Evolutionary conservation across 1,140 invertebrate species (phyloP).

Genomic region (Heliconius himera): DNA sequence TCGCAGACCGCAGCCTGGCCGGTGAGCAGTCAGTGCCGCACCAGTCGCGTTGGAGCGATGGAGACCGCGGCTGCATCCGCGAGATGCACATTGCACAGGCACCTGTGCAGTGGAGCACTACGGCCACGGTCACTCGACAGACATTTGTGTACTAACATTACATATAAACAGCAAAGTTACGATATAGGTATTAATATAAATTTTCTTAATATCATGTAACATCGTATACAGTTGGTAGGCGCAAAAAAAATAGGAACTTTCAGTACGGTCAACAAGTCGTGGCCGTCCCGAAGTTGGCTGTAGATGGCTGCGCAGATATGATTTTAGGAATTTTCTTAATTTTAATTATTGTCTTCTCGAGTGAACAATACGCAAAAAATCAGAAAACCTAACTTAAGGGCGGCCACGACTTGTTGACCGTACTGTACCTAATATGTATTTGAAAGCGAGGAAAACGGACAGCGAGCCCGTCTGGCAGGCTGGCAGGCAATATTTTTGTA

Average conservation of each 20-base stretch:
- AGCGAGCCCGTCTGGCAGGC: no score
- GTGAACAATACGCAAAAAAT: no score
- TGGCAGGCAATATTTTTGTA: no score
- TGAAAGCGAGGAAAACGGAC: not conserved
- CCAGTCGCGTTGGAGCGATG: constrained; percentile 53
- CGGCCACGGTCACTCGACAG: constrained; percentile 3
- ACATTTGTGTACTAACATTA: constrained; percentile 6
- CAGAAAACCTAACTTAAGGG: no score
- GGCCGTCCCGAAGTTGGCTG: no score
- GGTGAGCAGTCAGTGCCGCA: constrained; percentile 30
- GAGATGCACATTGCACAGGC: constrained; percentile 56
- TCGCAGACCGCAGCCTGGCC: constrained; percentile 38
- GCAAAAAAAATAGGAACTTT: not conserved
- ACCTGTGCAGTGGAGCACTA: constrained; percentile 33
- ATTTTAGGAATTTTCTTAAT: no score
- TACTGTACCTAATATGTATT: not conserved
- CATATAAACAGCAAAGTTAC: constrained; percentile 4
- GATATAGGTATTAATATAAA: not conserved
- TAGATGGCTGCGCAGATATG: no score
- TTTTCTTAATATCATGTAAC: not conserved
- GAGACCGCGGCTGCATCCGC: constrained; percentile 60
- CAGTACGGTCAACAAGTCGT: not conserved
- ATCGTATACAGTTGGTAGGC: not conserved
- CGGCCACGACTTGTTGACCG: no score
- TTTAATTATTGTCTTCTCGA: no score